These are phyloP conservation scores for Bos javanicus DNA, from an alignment of 2,113 vertebrate genomes.

Conservation along the genomic window DNA sequence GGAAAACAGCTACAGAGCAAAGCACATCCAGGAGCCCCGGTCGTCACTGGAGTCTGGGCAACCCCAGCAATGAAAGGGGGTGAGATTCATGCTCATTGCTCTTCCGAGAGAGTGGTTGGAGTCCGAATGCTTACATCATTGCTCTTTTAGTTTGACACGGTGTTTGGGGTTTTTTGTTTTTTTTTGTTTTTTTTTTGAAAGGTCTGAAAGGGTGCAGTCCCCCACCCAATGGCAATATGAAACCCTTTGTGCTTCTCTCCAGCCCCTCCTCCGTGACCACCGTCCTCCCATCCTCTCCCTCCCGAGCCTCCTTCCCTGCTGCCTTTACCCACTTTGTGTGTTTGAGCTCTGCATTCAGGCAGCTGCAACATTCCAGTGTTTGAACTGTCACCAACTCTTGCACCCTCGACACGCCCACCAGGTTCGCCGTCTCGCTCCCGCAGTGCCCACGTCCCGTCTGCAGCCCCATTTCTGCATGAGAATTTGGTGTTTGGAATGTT, in stretches of 20 bases:
- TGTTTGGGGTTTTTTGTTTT: constrained; percentile 58
- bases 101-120: constrained; percentile 50
- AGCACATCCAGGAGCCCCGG: constrained; percentile 75
- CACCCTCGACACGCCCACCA: constrained; percentile 72
- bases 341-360: constrained; percentile 77
- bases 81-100: constrained; percentile 46
- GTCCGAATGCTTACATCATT: constrained; percentile 59
- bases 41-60: constrained; percentile 67
- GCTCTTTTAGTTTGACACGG: constrained; percentile 69
- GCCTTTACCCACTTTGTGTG: constrained; percentile 49
- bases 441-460: constrained; percentile 68
- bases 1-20: constrained; percentile 75
- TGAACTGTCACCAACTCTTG: constrained; percentile 69
- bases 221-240: constrained; percentile 43
- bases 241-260: constrained; percentile 70
- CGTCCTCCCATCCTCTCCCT: neutral
- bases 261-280: constrained; percentile 16
- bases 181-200: constrained; percentile 49
- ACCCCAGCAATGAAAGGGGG: constrained; percentile 65
- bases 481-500: constrained; percentile 80
- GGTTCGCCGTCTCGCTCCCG: constrained; percentile 56
- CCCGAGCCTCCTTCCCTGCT: neutral
- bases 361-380: constrained; percentile 83
- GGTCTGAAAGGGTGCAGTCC: constrained; percentile 62
- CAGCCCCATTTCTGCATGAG: constrained; percentile 86